phyloP scores from a whole-genome alignment of 2,113 vertebrate genomes.

The Hyperoodon ampullatus region DNA sequence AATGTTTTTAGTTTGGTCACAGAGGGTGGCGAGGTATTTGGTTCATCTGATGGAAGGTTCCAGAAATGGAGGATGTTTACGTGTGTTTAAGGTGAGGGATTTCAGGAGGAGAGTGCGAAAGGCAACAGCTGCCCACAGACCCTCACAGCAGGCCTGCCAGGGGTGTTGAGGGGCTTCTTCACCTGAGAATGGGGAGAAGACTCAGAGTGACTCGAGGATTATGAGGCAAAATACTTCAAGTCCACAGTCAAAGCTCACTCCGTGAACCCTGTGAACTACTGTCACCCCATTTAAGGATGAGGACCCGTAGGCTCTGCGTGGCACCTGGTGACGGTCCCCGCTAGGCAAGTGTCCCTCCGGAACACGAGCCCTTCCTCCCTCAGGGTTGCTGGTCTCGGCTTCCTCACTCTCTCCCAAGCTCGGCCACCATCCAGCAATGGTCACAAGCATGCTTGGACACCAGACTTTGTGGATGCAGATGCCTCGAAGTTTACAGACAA shows the following conservation, averaged over 20 bases:
- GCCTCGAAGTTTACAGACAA: background rate
- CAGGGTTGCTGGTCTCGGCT: background rate
- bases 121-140: background rate
- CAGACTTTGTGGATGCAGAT: background rate
- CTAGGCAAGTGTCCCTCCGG: background rate
- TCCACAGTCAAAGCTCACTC: background rate
- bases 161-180: background rate
- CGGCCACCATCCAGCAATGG: background rate
- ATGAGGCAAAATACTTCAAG: background rate
- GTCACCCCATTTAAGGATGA: background rate
- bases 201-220: background rate
- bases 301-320: background rate
- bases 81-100: background rate
- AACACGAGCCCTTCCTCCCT: background rate
- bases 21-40: background rate
- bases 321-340: accelerated
- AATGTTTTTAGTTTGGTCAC: background rate
- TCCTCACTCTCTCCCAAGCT: background rate
- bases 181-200: background rate
- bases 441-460: background rate
- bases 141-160: background rate
- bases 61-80: background rate
- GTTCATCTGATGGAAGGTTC: background rate
- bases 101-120: background rate
- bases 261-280: background rate